Base-by-base conservation (phyloP, 2,888 invertebrate species). In the Drosophila phalerata region DNA sequence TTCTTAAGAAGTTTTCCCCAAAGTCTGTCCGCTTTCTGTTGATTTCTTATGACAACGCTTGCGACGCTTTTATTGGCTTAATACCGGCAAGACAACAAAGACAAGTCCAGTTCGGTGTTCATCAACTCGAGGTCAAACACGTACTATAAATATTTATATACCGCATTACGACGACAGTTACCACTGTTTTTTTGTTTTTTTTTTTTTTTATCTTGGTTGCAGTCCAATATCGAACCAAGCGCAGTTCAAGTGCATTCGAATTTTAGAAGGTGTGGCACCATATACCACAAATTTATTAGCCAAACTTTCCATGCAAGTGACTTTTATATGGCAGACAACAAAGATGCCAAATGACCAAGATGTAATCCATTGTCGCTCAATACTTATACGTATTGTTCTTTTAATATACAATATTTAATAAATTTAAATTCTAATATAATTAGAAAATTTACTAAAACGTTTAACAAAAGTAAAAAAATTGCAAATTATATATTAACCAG, bases 81-180 rank as follows among this genome's bases (percentile, higher is more conserved):
- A 61, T 51, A 38, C 58, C 48, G 22, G 13, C 42, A 19, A 60
- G 51, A 49, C 49, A 76, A 56, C 55, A 70, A 49, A 42, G 38
- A 37, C 37, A 48, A 17, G 51, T 58, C 48, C 67, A 60, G 38
- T 53, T 64, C 38, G n/a, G 38, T 48, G 34, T 58, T 73, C 51
- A 58, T 62, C 73, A 73, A 62, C 56, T 67, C 61, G 58, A 74
- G 69, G 68, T 62, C 63, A 69, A 74, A 61, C 66, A 78, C 79
- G 75, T 74, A 67, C 65, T 37, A 78, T 84, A 86, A 84, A 86
- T 81, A 86, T 84, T 76, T 76, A 73, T 72, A 47, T 53, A 56
- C 64, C 75, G 79, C 79, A 84, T 69, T 81, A 75, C 60, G 73
- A 53, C 49, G 17, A 66, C 58, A 48, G 58, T 70, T 83, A 45